phyloP scores from a whole-genome alignment of 2,113 vertebrate genomes.

The Paedocypris sp. region DNA sequence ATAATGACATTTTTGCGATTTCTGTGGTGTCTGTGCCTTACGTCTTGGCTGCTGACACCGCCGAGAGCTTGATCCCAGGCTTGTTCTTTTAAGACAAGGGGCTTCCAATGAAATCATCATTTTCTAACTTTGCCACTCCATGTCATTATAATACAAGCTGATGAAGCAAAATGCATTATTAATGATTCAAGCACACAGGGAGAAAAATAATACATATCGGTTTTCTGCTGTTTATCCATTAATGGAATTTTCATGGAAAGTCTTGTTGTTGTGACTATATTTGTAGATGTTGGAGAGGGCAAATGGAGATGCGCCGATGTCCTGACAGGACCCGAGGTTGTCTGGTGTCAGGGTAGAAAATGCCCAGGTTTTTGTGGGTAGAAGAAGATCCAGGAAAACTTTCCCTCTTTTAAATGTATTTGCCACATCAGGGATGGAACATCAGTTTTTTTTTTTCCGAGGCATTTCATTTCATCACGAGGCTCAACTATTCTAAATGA shows the following conservation, averaged over 20 bases:
- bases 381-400: no score
- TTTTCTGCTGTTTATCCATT: background rate
- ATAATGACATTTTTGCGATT: constrained; percentile 24
- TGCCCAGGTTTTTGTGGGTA: no score
- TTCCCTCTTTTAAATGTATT: no score
- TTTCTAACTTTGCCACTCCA: background rate
- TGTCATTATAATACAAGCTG: constrained; percentile 18
- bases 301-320: no score
- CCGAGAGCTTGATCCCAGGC: constrained; percentile 15
- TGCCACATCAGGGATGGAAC: no score
- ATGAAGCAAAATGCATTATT: constrained; percentile 25
- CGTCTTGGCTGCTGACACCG: constrained; percentile 23
- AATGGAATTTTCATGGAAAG: background rate
- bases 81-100: constrained; percentile 19
- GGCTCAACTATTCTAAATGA: no score
- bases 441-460: no score
- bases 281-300: no score
- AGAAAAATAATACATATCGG: background rate
- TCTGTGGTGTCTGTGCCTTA: constrained; percentile 28
- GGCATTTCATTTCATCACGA: no score
- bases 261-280: constrained; percentile 7
- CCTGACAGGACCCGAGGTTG: no score
- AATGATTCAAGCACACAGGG: constrained; percentile 2
- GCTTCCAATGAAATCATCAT: background rate
- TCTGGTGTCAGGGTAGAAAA: no score